These are phyloP conservation scores for Aphelinus certus DNA, from an alignment of 1,140 invertebrate species.

Conservation along the genomic window DNA sequence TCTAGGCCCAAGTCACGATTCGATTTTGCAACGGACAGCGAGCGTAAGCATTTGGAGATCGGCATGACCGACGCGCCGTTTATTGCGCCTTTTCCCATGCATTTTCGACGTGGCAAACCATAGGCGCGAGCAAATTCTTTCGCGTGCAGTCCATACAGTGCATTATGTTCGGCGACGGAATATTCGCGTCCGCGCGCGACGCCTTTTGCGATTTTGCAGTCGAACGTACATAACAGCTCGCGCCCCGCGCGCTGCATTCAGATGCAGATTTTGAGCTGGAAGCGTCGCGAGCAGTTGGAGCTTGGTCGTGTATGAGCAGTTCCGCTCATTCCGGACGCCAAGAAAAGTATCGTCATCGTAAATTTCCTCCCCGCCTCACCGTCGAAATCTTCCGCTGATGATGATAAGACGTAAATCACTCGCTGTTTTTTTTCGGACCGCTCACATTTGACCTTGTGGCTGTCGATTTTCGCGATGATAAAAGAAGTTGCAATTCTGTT, in stretches of 20 bases:
- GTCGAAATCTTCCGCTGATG: not conserved
- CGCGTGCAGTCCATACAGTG: not conserved
- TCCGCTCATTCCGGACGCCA: not conserved
- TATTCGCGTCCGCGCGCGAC: not conserved
- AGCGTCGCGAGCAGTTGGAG: not conserved
- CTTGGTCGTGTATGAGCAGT: not conserved
- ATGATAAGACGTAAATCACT: constrained; percentile 26
- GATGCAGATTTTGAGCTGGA: constrained; percentile 9
- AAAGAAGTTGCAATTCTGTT: too few relatives aligned
- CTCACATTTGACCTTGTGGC: too few relatives aligned
- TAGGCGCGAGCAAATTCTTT: not conserved
- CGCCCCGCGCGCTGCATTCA: constrained; percentile 17
- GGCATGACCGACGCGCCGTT: too few relatives aligned
- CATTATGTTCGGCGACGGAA: not conserved
- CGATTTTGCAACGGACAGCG: too few relatives aligned
- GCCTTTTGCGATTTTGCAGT: constrained; percentile 11
- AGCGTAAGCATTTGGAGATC: too few relatives aligned
- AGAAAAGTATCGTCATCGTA: constrained; percentile 35
- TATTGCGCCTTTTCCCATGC: too few relatives aligned
- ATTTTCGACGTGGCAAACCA: too few relatives aligned
- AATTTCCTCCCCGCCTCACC: constrained; percentile 26
- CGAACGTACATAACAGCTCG: constrained; percentile 11
- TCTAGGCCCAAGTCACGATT: too few relatives aligned
- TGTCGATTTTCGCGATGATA: too few relatives aligned
- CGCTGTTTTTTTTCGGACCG: constrained; percentile 19